Evolutionary conservation across 2,888 invertebrate species (phyloP), one percentile per base, ranked within the genome.

Genomic region (Dendrolimus houi): DNA sequence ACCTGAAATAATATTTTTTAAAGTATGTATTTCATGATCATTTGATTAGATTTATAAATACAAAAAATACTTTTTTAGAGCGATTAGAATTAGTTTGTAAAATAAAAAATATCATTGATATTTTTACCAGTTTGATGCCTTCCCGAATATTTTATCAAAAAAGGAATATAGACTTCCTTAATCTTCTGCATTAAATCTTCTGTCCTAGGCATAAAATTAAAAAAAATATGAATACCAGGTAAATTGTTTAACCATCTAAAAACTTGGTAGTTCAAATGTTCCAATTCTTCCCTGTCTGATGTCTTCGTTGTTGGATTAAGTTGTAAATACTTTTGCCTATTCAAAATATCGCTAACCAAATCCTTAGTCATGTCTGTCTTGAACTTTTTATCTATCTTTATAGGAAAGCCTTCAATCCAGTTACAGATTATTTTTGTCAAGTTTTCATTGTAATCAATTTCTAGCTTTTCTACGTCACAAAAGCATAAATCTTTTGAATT

Each of bases 251-350:
- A 55, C 62, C 69, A 72, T 58, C 72, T 74, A 56, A 72, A 79
- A 0, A 81, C 60, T 64, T 79, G 77, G 61, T 77, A 79, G 57
- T 77, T 79, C n/a, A 81, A 63, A 66, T 79, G 70, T 61, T 81
- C 78, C 0, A 77, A 53, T 62, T 80, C 81, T 40, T 75, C 76
- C 54, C 65, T 61, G 7, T 65, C 58, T 0, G 72, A 65, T 1
- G 60, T 57, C 61, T 69, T 70, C 1, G 64, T 61, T 8, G 64
- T 64, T 12, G 74, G 71, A 54, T 79, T 72, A 8, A 73, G 41
- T 60, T 77, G 72, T 53, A 80, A 65, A 63, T 83, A 83, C 54
- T 74, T 81, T 8, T 72, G 70, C 56, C 79, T 71, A 52, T 82
- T 77, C 47, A 73, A 41, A 8, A 81, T 72, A 56, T 82, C 80